phyloP scores from a whole-genome alignment of 2,797 vertebrate species.

The Poecilia gillii region DNA sequence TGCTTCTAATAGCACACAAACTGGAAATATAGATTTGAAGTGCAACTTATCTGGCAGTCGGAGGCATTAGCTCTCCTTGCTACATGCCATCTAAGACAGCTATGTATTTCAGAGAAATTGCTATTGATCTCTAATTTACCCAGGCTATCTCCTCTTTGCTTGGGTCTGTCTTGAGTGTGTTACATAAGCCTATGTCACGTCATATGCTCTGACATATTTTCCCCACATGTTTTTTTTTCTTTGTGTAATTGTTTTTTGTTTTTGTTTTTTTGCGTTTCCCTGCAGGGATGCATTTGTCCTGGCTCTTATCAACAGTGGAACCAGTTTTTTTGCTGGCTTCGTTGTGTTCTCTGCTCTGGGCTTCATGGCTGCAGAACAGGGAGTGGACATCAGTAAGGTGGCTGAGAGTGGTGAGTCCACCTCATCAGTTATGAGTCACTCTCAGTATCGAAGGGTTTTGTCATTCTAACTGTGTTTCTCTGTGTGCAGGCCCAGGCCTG shows the following conservation, averaged over 20 bases:
- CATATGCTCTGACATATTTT: conserved; percentile 20
- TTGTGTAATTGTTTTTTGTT: conserved; percentile 3
- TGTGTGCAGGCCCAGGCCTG: conserved; percentile 83
- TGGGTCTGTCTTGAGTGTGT: conserved; percentile 40
- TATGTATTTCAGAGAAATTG: conserved; percentile 60
- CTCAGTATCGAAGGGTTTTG: conserved; percentile 3
- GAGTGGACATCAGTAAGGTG: conserved; percentile 87
- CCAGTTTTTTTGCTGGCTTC: conserved; percentile 88
- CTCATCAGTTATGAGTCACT: conserved; percentile 5
- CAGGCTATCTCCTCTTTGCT: conserved; percentile 23
- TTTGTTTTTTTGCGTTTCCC: not conserved
- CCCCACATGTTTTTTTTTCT: conserved; percentile 13
- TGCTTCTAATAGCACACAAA: not conserved
- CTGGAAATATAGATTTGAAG: conserved; percentile 1
- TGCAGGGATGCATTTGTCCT: conserved; percentile 84
- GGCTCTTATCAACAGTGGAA: conserved; percentile 86
- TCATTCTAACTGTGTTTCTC: conserved; percentile 24
- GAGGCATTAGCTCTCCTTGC: conserved; percentile 19
- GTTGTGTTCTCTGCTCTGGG: conserved; percentile 88
- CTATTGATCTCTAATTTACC: conserved; percentile 58
- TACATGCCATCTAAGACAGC: conserved; percentile 45
- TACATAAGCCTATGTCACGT: conserved; percentile 40
- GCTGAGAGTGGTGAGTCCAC: conserved; percentile 85
- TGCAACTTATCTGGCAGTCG: not conserved
- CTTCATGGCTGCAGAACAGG: conserved; percentile 88